Evolutionary conservation across 2,888 invertebrate genomes (phyloP).

Genomic region (Lithodes maja): DNA sequence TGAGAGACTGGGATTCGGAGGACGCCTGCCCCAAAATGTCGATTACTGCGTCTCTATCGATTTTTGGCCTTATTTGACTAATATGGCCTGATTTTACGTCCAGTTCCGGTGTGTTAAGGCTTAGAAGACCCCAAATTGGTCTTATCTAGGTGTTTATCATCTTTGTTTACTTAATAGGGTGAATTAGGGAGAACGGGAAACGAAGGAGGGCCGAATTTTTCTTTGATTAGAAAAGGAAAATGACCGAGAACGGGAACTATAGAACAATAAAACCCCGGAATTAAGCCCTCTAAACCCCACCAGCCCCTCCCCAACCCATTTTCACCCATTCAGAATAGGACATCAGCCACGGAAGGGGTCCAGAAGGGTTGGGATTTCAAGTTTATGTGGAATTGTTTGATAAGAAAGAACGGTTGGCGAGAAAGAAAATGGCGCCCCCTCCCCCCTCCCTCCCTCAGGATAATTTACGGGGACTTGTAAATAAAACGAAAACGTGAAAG

Average conservation of each 20-base stretch:
- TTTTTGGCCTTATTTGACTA: slow-evolving; percentile 13
- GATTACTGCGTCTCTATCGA: slow-evolving; percentile 32
- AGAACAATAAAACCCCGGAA: neutral
- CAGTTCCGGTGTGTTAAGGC: neutral
- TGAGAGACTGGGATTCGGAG: slow-evolving; percentile 45
- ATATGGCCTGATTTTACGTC: too few relatives aligned
- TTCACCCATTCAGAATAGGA: neutral
- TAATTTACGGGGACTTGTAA: slow-evolving; percentile 49
- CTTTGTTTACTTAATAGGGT: slow-evolving; percentile 36
- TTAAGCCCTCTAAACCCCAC: neutral
- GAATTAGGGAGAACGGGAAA: slow-evolving; percentile 55
- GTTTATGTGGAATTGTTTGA: neutral
- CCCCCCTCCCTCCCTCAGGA: slow-evolving; percentile 2
- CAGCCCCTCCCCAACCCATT: neutral
- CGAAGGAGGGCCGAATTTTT: slow-evolving; percentile 37
- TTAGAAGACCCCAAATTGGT: neutral
- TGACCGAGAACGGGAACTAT: slow-evolving; percentile 49
- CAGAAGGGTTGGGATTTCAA: too few relatives aligned
- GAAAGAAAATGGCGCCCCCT: slow-evolving; percentile 48
- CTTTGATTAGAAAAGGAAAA: slow-evolving; percentile 28
- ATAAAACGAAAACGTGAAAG: slow-evolving; percentile 26
- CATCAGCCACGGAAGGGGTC: neutral
- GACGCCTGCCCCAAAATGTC: slow-evolving; percentile 48
- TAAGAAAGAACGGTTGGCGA: slow-evolving; percentile 40
- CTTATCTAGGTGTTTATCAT: neutral